These are phyloP conservation scores for Falco punctatus DNA, from an alignment of 2,113 vertebrate genomes.

Conservation along the genomic window DNA sequence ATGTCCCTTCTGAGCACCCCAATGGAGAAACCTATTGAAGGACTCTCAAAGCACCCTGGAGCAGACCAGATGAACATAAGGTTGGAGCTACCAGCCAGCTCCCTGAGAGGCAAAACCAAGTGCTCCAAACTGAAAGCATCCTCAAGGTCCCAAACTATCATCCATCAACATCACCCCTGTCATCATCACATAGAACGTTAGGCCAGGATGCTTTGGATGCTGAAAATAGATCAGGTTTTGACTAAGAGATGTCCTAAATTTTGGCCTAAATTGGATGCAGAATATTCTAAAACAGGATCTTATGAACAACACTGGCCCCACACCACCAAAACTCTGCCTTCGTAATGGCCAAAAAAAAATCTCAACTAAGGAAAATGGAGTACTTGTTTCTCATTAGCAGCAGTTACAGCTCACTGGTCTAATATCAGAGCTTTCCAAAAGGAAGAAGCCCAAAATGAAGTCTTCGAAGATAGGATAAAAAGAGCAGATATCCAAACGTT, in stretches of 20 bases:
- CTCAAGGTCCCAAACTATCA: neutral
- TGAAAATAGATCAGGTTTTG: constrained; percentile 24
- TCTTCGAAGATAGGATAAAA: neutral
- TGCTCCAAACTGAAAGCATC: neutral
- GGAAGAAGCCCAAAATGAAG: neutral
- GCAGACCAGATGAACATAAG: neutral
- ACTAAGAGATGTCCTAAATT: neutral
- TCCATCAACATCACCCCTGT: neutral
- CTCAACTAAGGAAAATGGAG: neutral
- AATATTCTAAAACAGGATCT: neutral
- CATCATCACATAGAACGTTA: neutral
- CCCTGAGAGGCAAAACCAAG: neutral
- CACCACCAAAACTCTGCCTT: neutral
- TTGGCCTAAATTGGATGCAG: neutral
- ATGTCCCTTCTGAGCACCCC: neutral
- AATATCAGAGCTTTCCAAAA: neutral
- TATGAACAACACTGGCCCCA: neutral
- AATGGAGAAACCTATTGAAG: neutral
- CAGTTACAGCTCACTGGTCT: neutral
- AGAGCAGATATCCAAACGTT: neutral
- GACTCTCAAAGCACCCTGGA: neutral
- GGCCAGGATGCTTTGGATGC: neutral
- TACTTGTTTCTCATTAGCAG: neutral
- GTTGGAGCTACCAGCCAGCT: neutral
- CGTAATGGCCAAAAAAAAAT: neutral